Evolutionary conservation across 2,113 vertebrate genomes (phyloP), one percentile per base, ranked within the genome.

Genomic region (Antechinus stuartii): DNA sequence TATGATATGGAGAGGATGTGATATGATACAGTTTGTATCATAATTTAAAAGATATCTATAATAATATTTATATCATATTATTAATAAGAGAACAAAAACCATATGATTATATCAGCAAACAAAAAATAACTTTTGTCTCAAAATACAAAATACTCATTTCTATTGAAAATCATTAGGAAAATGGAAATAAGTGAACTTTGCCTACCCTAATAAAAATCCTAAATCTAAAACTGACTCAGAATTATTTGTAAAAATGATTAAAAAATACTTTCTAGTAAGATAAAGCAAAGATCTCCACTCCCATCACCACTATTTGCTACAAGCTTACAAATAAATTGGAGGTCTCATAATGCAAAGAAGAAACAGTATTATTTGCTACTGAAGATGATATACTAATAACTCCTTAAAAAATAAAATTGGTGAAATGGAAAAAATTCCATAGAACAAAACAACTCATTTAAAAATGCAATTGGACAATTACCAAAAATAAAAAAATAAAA

Each of bases 81-180:
- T 68, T 94, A 89, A 92, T 0, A 8, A 76, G 57, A 35, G 5
- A 26, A 94, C 23, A 10, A 89, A 93, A 90, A 93, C 90, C 10
- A 84, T 22, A 56, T 42, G 7, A 93, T 12, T 30, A n/a, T 91
- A 76, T 19, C 11, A 91, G 26, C 56, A 93, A 6, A n/a, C 35
- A 91, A 90, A 54, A 89, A 55, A 93, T 49, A 53, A 68, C 24
- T 89, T 23, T 93, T 96, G 46, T 49, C 47, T 42, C 25, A 54
- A 94, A 95, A 93, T 49, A 89, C 2, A 49, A 49, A 52, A 3
- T 2, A 91, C 35, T 0, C 53, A 89, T 91, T 57, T 8, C 9
- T 42, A 12, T 53, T 50, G 92, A 95, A 95, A 95, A 55, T 90
- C 91, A 55, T 49, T 61, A 24, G 2, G 8, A 91, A 4, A 50